phyloP scores from a whole-genome alignment of 2,113 vertebrate genomes.

The Onychostoma macrolepis region DNA sequence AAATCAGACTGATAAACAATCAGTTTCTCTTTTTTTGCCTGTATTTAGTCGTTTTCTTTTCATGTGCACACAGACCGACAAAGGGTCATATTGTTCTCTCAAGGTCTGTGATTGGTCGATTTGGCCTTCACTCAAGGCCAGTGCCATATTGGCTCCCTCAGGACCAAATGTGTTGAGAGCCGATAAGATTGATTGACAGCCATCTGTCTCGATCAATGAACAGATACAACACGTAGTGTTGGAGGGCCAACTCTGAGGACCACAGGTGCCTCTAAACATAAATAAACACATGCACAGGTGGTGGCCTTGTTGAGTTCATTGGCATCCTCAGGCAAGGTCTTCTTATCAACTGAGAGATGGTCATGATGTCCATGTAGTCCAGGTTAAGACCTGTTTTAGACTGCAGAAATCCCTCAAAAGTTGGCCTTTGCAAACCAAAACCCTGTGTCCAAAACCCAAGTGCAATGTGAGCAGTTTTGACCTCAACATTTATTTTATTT shows the following conservation, averaged over 20 bases:
- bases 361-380: neutral
- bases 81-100: slow-evolving; percentile 55
- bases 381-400: neutral
- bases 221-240: slow-evolving; percentile 63
- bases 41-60: neutral
- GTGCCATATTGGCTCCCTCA: slow-evolving; percentile 60
- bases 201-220: slow-evolving; percentile 74
- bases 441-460: neutral
- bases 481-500: neutral
- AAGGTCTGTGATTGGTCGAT: slow-evolving; percentile 66
- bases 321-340: slow-evolving; percentile 48
- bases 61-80: slow-evolving; percentile 22
- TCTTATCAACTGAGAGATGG: slow-evolving; percentile 37
- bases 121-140: slow-evolving; percentile 61
- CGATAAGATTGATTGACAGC: slow-evolving; percentile 77
- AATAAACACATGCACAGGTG: slow-evolving; percentile 27
- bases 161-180: slow-evolving; percentile 67
- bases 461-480: neutral
- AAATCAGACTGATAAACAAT: neutral
- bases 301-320: neutral
- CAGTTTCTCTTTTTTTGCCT: neutral
- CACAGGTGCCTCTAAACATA: slow-evolving; percentile 27
- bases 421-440: neutral
- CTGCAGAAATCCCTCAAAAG: neutral
- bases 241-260: slow-evolving; percentile 35